Conservation (phyloP, 2,113 vertebrate species). For the Seriola quinqueradiata region DNA sequence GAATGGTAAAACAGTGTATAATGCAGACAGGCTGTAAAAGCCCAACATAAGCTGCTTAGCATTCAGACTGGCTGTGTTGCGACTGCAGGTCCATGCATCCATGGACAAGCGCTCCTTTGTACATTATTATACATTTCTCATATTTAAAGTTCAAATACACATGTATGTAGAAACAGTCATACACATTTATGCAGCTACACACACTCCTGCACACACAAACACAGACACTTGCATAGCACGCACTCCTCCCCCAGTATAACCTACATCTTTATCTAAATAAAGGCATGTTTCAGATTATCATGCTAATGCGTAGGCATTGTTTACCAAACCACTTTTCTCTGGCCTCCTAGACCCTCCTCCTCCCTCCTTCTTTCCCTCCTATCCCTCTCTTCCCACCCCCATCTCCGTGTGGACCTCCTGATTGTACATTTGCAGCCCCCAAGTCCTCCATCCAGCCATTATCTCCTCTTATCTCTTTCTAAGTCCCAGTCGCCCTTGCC, state of each 20-base stretch:
- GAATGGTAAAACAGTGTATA: slow-evolving; percentile 15
- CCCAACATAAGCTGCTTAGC: slow-evolving; percentile 43
- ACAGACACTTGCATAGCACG: slow-evolving; percentile 19
- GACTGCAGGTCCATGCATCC: slow-evolving; percentile 21
- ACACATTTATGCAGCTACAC: not conserved
- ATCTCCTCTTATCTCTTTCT: slow-evolving; percentile 84
- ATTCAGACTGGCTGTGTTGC: slow-evolving; percentile 40
- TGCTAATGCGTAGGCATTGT: slow-evolving; percentile 76
- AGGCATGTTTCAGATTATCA: slow-evolving; percentile 76
- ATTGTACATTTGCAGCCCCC: slow-evolving; percentile 76
- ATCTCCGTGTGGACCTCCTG: slow-evolving; percentile 60
- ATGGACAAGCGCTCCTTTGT: slow-evolving; percentile 32
- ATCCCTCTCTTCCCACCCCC: slow-evolving; percentile 22
- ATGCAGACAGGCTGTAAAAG: not conserved
- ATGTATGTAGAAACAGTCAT: not conserved
- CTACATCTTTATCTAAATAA: slow-evolving; percentile 78
- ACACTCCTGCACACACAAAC: slow-evolving; percentile 17
- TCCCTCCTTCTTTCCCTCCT: slow-evolving; percentile 31
- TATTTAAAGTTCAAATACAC: slow-evolving; percentile 10
- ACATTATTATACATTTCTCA: slow-evolving; percentile 10
- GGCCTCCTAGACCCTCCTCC: slow-evolving; percentile 56
- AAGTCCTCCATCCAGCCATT: slow-evolving; percentile 78
- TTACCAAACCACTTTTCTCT: slow-evolving; percentile 75
- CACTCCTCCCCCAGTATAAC: slow-evolving; percentile 64
- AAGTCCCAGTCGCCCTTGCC: slow-evolving; percentile 72